A percentile compares a stretch with the other conserved stretches of the same genome.
Evolutionary conservation across 2,113 vertebrate species (phyloP).

Genomic region (Myocastor coypus): DNA sequence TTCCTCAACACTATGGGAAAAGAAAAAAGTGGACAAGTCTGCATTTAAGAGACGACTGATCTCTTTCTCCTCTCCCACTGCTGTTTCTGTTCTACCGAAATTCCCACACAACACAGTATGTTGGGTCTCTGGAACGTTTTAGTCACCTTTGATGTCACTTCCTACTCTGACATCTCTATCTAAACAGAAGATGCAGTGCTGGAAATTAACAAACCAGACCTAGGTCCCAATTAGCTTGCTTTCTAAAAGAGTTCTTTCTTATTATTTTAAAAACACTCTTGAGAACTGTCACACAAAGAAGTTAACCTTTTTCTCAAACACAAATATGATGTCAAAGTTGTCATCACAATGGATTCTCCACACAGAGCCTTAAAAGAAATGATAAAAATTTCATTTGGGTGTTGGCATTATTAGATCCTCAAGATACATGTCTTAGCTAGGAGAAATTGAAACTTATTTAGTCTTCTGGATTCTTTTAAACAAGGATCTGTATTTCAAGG

Average conservation of each 20-base stretch:
- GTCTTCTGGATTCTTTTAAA: slow-evolving; percentile 32
- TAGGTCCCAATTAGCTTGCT: background rate
- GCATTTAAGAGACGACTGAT: background rate
- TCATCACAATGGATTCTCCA: background rate
- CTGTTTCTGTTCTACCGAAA: background rate
- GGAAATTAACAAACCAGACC: slow-evolving; percentile 15
- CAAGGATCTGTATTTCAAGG: background rate
- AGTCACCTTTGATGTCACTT: background rate
- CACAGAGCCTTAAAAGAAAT: background rate
- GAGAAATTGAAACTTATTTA: background rate
- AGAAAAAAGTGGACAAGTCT: background rate
- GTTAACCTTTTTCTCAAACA: background rate
- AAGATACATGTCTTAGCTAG: background rate
- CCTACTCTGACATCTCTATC: background rate
- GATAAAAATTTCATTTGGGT: background rate
- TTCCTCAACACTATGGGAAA: background rate
- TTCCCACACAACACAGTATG: background rate
- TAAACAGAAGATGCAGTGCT: background rate
- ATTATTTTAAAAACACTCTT: background rate
- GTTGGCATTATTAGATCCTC: slow-evolving; percentile 4
- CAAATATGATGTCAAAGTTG: background rate
- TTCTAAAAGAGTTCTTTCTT: background rate
- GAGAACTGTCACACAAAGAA: slow-evolving; percentile 22
- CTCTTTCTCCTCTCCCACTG: background rate
- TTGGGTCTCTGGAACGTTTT: background rate